Base-by-base conservation (phyloP, 2,797 vertebrate genomes). In the Meda fulgida region DNA sequence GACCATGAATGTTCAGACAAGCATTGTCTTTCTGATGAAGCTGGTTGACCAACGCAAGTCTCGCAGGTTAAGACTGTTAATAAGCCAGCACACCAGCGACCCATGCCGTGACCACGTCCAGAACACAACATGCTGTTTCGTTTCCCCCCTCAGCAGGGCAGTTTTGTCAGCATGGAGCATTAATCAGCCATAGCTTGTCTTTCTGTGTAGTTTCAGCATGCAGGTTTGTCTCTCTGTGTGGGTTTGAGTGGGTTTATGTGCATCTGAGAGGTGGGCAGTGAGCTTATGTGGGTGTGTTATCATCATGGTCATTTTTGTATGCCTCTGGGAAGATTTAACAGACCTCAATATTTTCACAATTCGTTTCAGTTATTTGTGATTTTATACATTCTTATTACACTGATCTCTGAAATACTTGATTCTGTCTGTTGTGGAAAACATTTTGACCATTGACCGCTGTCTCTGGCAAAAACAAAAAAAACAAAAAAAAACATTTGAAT, bases 191-290 rank as follows among this genome's bases (percentile, higher is more conserved):
- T 51, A 5, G 58, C 31, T 78, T 0, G 58, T 43, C 19, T 66
- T 83, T 80, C 26, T 43, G 60, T 72, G 53, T 78, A 70, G 38
- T 86, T 51, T 40, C 63, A 71, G 23, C 65, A 48, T 38, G 16
- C 4, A 26, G 1, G 14, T 72, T 76, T 8, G 48, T 66, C 36
- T 21, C 34, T 46, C 58, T 66, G 18, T 78, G 53, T 83, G 78
- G 79, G 46, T 46, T 83, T 75, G 43, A 60, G 77, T 84, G 83
- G 78, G 58, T 84, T 71, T 60, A 9, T 86, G 51, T 69, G 51
- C 40, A 67, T 78, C 40, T 66, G 19, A 55, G 26, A 48, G 40
- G 43, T 60, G 55, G 46, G n/a, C 51, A 67, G 43, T 81, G 81
- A 36, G 63, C 69, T 67, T 36, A 51, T 43, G 46, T 48, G 55